Conservation (phyloP, 2,797 vertebrate genomes). For the Phrynocephalus guinanensis region DNA sequence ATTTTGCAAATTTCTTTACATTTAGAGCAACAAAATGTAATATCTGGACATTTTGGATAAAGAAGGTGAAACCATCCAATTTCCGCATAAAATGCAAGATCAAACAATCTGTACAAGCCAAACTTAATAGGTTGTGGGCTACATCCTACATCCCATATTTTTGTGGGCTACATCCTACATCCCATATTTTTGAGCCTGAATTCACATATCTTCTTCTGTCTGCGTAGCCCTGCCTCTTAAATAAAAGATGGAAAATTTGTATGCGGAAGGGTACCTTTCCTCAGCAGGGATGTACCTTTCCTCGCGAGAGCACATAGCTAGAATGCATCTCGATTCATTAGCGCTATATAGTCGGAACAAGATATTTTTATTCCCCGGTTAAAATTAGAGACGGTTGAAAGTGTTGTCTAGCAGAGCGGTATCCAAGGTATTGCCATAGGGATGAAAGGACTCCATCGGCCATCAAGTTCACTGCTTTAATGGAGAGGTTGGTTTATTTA, state of each 20-base stretch:
- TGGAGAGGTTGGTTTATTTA: neutral
- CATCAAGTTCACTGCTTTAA: neutral
- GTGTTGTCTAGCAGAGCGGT: neutral
- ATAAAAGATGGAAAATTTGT: constrained; percentile 31
- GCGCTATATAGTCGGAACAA: constrained; percentile 26
- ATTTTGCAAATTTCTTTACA: too few relatives aligned
- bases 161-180: constrained; percentile 1
- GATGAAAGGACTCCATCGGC: neutral
- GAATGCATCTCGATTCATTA: constrained; percentile 27
- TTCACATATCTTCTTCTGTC: constrained; percentile 14
- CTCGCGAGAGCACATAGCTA: neutral
- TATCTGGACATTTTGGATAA: neutral
- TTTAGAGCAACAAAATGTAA: too few relatives aligned
- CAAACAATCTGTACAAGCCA: neutral
- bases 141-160: neutral
- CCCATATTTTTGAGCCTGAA: neutral
- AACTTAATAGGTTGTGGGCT: neutral
- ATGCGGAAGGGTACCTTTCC: constrained; percentile 7
- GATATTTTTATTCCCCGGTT: constrained; percentile 36
- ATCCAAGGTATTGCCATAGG: neutral
- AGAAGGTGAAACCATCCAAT: neutral
- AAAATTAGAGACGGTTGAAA: constrained; percentile 36
- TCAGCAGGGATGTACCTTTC: neutral
- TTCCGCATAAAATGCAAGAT: neutral
- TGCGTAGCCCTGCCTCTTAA: neutral